These are phyloP conservation scores for Aplocera efformata DNA, from an alignment of 2,888 invertebrate species.

Conservation along the genomic window DNA sequence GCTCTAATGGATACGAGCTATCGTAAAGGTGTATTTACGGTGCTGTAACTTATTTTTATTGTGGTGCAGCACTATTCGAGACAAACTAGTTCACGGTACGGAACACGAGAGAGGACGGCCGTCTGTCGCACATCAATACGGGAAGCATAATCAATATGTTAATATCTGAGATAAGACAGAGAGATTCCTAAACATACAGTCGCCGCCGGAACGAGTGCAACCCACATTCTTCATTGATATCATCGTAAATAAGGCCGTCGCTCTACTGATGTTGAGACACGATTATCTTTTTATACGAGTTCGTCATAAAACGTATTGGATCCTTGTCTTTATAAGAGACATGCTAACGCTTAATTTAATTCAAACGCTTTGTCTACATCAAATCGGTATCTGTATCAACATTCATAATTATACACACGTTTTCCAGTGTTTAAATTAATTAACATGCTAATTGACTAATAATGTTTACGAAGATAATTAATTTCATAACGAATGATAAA, in stretches of 20 bases:
- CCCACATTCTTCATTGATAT: constrained; percentile 63
- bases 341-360: not conserved
- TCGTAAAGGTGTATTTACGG: constrained; percentile 56
- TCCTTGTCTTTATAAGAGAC: constrained; percentile 11
- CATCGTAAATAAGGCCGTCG: constrained; percentile 59
- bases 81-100: constrained; percentile 47
- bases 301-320: constrained; percentile 34
- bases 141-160: constrained; percentile 74
- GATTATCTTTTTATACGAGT: constrained; percentile 50
- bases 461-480: constrained; percentile 20
- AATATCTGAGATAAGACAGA: constrained; percentile 72
- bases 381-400: constrained; percentile 10
- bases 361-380: constrained; percentile 7
- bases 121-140: constrained; percentile 68
- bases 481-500: constrained; percentile 19
- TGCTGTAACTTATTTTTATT: constrained; percentile 55
- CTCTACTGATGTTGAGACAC: constrained; percentile 43
- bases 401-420: constrained; percentile 14
- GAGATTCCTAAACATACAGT: constrained; percentile 64
- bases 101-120: constrained; percentile 36
- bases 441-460: constrained; percentile 20
- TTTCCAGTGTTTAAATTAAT: constrained; percentile 22
- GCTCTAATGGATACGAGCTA: constrained; percentile 42
- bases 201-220: constrained; percentile 61
- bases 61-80: constrained; percentile 47